These are phyloP conservation scores for Tenebrio molitor DNA, from an alignment of 1,140 invertebrate species.

Conservation along the genomic window DNA sequence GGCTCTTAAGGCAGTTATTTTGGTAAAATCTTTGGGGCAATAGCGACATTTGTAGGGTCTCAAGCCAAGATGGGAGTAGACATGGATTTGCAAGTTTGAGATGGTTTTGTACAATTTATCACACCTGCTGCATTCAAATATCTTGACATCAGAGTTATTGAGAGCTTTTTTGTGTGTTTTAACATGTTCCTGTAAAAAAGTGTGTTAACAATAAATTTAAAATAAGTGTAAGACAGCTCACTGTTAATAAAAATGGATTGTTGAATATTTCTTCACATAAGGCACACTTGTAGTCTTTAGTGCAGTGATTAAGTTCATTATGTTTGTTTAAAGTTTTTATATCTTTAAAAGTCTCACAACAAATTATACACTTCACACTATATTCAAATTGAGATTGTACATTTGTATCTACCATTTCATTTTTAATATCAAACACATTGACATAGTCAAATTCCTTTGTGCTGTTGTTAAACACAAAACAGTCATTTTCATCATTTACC, in stretches of 20 bases:
- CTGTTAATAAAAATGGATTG: background rate
- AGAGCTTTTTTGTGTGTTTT: slow-evolving; percentile 2
- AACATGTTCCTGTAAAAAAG: background rate
- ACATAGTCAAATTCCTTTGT: too few species aligned
- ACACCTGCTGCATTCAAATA: slow-evolving; percentile 1
- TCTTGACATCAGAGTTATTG: background rate
- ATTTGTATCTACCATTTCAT: too few species aligned
- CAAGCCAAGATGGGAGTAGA: slow-evolving; percentile 7
- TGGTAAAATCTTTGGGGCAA: slow-evolving; percentile 66
- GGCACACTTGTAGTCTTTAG: too few species aligned
- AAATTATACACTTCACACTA: too few species aligned
- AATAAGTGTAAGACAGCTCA: background rate
- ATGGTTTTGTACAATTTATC: background rate
- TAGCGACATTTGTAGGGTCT: slow-evolving; percentile 65
- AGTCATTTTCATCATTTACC: too few species aligned
- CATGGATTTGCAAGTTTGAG: background rate
- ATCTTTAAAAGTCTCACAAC: too few species aligned
- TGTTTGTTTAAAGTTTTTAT: too few species aligned
- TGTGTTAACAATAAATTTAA: background rate
- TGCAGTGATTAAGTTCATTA: too few species aligned
- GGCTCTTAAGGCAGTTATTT: slow-evolving; percentile 58
- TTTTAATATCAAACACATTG: too few species aligned
- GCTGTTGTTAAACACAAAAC: too few species aligned
- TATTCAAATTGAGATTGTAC: too few species aligned
- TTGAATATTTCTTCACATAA: background rate